Evolutionary conservation across 2,888 invertebrate species (phyloP).

Genomic region (Philereme transversata): DNA sequence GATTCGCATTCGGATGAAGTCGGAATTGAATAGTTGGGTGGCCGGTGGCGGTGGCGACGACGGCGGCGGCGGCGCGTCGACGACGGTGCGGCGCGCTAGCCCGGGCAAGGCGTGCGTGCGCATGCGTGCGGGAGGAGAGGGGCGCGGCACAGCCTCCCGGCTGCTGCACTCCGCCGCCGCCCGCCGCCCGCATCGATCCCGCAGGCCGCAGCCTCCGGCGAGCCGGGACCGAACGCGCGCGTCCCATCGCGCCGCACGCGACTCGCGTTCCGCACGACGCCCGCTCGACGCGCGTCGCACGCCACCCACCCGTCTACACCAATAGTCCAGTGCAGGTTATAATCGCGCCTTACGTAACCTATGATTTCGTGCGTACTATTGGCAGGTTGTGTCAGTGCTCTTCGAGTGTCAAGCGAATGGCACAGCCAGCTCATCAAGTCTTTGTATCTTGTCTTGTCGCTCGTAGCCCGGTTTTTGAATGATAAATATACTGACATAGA

Average conservation of each 20-base stretch:
- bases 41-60: constrained; percentile 44
- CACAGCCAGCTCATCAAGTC: background rate
- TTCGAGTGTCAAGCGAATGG: constrained; percentile 27
- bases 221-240: constrained; percentile 65
- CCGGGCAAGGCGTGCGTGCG: constrained; percentile 42
- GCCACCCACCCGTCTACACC: constrained; percentile 47
- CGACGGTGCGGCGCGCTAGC: constrained; percentile 44
- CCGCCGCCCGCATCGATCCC: constrained; percentile 82
- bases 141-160: constrained; percentile 75
- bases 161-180: constrained; percentile 81
- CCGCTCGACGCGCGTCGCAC: constrained; percentile 54
- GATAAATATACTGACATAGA: constrained; percentile 1
- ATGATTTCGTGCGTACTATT: constrained; percentile 61
- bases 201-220: constrained; percentile 68
- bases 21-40: constrained; percentile 67
- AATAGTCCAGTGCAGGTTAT: constrained; percentile 65
- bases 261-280: constrained; percentile 50
- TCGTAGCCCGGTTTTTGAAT: constrained; percentile 19
- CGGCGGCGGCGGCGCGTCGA: constrained; percentile 45
- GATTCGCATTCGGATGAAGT: constrained; percentile 66
- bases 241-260: constrained; percentile 46
- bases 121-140: constrained; percentile 46
- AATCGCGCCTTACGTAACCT: constrained; percentile 73
- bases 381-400: constrained; percentile 66
- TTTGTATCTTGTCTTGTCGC: background rate